Conservation (phyloP, 1,140 invertebrate species). For the Papilio glaucus region DNA sequence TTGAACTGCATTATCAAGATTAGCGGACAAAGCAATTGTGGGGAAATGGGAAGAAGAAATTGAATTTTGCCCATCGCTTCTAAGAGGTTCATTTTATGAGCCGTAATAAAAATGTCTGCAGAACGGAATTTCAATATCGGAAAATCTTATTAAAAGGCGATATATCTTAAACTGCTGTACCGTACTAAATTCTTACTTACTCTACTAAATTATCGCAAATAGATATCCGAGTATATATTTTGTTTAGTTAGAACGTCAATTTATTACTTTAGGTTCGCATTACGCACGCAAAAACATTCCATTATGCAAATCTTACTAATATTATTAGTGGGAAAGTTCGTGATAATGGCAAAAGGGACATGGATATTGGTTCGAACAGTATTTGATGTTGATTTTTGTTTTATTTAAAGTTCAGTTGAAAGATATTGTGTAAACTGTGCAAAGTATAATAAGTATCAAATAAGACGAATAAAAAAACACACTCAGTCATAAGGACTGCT, state of each 20-base stretch:
- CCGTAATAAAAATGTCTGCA: conserved; percentile 23
- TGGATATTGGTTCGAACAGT: too few relatives aligned
- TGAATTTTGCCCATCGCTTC: conserved; percentile 23
- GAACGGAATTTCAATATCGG: conserved; percentile 26
- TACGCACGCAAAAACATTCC: too few relatives aligned
- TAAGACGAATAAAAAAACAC: too few relatives aligned
- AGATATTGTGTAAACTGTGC: too few relatives aligned
- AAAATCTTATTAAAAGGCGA: conserved; percentile 27
- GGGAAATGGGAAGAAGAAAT: conserved; percentile 25
- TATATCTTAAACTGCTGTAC: conserved; percentile 26
- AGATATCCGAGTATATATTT: not conserved
- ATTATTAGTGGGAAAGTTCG: too few relatives aligned
- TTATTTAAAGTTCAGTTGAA: too few relatives aligned
- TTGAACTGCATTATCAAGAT: conserved; percentile 19
- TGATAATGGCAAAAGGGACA: too few relatives aligned
- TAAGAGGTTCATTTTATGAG: conserved; percentile 27
- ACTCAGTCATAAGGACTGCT: too few relatives aligned
- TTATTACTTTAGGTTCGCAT: not conserved
- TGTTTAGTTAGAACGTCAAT: not conserved
- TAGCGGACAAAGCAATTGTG: conserved; percentile 24
- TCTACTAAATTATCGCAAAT: not conserved
- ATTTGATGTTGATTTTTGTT: too few relatives aligned
- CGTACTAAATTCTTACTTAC: conserved; percentile 13
- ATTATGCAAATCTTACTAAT: too few relatives aligned
- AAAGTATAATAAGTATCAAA: too few relatives aligned